Evolutionary conservation across 2,113 vertebrate genomes (phyloP).

Genomic region (Rhadina sibilatrix): DNA sequence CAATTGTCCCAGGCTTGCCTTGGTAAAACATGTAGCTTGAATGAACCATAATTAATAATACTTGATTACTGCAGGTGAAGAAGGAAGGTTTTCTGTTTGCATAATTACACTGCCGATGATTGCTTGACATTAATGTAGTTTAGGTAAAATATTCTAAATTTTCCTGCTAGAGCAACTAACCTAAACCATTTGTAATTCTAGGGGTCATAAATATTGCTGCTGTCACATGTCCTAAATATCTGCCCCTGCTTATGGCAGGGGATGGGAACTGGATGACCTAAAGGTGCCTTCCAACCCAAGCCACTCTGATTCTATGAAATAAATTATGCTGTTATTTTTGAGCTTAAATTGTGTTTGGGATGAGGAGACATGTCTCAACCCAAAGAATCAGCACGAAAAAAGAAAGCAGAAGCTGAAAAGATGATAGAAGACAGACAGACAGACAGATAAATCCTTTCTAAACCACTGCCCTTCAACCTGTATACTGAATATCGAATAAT

Average conservation of each 20-base stretch:
- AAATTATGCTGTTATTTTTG: not conserved
- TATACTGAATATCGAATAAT: not conserved
- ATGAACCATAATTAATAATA: not conserved
- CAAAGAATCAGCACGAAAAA: not conserved
- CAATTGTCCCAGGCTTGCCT: not conserved
- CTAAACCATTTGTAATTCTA: not conserved
- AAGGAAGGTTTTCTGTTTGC: not conserved
- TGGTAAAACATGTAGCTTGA: not conserved
- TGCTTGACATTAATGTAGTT: not conserved
- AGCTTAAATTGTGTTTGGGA: not conserved
- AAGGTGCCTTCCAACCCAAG: not conserved
- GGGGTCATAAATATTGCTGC: not conserved
- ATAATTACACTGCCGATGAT: not conserved
- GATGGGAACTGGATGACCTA: not conserved
- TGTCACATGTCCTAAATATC: not conserved
- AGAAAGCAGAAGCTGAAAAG: not conserved
- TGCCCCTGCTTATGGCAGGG: not conserved
- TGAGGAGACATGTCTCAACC: not conserved
- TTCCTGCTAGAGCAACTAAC: not conserved
- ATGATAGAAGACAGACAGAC: not conserved
- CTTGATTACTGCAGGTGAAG: not conserved
- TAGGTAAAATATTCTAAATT: not conserved
- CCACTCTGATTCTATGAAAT: not conserved
- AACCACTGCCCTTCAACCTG: not conserved
- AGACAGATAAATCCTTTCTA: not conserved